Conservation (phyloP, 1,140 invertebrate genomes). For the Apocrypta bakeri region DNA sequence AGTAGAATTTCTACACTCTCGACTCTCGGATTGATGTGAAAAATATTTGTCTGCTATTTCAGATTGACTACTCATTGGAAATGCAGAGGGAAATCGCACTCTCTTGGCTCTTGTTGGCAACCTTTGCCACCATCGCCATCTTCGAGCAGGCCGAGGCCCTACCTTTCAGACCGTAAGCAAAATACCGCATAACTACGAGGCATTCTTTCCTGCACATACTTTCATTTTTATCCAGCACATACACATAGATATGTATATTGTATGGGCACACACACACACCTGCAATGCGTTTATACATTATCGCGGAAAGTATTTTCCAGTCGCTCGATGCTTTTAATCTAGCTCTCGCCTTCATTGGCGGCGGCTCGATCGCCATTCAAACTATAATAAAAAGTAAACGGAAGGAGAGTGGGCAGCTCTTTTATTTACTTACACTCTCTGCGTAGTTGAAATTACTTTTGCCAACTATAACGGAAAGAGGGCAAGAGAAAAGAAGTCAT, state of each 20-base stretch:
- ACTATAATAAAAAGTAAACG: background rate
- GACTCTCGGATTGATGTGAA: too few relatives aligned
- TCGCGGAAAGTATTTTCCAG: background rate
- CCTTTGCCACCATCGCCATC: conserved; percentile 48
- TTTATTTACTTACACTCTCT: background rate
- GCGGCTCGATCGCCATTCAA: background rate
- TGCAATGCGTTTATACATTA: background rate
- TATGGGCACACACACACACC: background rate
- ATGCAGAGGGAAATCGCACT: conserved; percentile 61
- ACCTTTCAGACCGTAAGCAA: conserved; percentile 59
- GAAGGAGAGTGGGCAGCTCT: background rate
- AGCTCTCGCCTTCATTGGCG: background rate
- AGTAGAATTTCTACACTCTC: too few relatives aligned
- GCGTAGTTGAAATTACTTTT: background rate
- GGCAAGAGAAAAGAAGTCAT: too few relatives aligned
- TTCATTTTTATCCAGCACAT: background rate
- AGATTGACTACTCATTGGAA: conserved; percentile 40
- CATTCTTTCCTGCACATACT: background rate
- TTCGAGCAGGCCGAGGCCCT: conserved; percentile 54
- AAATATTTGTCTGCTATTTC: conserved; percentile 27
- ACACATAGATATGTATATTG: background rate
- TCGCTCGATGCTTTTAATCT: background rate
- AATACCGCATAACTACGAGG: too few relatives aligned
- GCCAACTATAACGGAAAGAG: too few relatives aligned
- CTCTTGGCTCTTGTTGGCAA: conserved; percentile 57